Percentiles rank a stretch among this genome's conserved stretches.
phyloP scores from a whole-genome alignment of 2,797 vertebrate genomes.

The Xiphorhynchus erythropygius region DNA sequence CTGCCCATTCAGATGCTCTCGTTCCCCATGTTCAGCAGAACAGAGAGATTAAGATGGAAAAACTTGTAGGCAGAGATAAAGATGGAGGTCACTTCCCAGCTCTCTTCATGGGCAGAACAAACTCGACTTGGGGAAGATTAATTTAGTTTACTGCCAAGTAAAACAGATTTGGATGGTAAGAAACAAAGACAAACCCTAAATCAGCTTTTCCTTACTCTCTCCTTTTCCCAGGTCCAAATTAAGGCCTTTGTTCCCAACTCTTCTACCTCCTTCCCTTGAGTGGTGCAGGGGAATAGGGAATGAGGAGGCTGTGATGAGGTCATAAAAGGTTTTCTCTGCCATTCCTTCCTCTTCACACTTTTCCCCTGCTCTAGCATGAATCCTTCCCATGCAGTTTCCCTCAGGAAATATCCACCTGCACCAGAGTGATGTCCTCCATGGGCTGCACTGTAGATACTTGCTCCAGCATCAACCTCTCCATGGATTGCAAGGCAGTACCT shows the following conservation, averaged over 20 bases:
- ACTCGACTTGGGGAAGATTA: not conserved
- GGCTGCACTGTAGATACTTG: not conserved
- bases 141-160: not conserved
- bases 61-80: not conserved
- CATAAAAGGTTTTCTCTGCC: not conserved
- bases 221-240: not conserved
- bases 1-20: not conserved
- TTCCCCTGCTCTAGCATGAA: fast-evolving
- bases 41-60: not conserved
- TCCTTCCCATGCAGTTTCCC: not conserved
- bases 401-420: not conserved
- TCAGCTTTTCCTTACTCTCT: fast-evolving
- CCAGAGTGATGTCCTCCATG: fast-evolving
- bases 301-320: fast-evolving
- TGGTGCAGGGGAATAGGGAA: fast-evolving
- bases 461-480: not conserved
- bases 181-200: not conserved
- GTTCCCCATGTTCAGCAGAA: not conserved
- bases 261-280: not conserved
- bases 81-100: not conserved
- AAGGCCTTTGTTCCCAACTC: not conserved
- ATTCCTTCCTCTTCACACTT: not conserved
- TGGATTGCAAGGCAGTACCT: not conserved
- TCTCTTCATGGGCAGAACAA: not conserved
- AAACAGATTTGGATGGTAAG: not conserved